Percentiles rank a stretch among this genome's conserved stretches.
These are phyloP conservation scores for Chrosomus eos DNA, from an alignment of 2,797 vertebrate species.

Conservation along the genomic window DNA sequence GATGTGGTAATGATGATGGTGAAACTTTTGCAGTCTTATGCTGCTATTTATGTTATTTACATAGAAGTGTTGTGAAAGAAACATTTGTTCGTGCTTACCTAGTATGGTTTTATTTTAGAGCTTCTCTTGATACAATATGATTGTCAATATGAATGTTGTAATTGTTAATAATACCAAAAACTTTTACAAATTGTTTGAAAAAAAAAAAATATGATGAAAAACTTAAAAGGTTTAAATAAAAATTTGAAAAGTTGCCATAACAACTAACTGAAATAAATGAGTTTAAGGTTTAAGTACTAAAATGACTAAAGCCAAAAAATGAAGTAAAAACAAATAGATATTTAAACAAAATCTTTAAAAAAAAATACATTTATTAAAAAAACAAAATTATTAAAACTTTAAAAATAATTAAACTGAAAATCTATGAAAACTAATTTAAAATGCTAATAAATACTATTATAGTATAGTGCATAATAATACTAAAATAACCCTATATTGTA, in stretches of 20 bases:
- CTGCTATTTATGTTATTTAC: neutral
- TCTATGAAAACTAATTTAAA: neutral
- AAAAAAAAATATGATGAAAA: neutral
- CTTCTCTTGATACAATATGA: neutral
- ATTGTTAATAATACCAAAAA: neutral
- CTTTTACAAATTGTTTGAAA: neutral
- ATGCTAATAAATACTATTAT: neutral
- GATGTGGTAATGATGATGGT: constrained; percentile 6
- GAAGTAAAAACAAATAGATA: neutral
- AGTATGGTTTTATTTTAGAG: neutral
- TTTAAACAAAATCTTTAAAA: neutral
- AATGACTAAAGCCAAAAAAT: neutral
- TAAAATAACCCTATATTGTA: neutral
- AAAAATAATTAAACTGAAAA: neutral
- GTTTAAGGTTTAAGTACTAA: neutral
- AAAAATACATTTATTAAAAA: neutral
- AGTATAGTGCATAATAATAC: neutral
- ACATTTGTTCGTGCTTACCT: neutral
- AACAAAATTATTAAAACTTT: neutral
- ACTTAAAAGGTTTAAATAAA: neutral
- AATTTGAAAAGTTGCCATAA: neutral
- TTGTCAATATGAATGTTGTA: neutral
- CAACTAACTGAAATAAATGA: neutral
- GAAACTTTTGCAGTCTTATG: neutral
- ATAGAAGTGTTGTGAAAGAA: neutral